A percentile compares a stretch with the other conserved stretches of the same genome.
Evolutionary conservation across 1,140 invertebrate genomes (phyloP).

Genomic region (Temnothorax curvispinosus): DNA sequence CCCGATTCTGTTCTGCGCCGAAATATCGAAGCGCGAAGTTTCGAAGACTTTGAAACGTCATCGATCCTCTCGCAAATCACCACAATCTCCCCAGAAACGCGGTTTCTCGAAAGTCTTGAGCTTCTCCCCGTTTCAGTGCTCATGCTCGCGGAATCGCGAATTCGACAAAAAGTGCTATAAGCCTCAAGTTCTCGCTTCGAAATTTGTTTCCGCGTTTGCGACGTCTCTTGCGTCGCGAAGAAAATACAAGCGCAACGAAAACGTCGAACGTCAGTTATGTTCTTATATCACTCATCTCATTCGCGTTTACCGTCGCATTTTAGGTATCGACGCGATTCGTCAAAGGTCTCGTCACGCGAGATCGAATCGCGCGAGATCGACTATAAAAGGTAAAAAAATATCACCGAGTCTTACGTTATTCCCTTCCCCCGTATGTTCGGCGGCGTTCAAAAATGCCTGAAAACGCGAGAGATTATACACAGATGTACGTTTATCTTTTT

Average conservation of each 20-base stretch:
- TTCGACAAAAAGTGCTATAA: slow-evolving; percentile 28
- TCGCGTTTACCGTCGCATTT: slow-evolving; percentile 7
- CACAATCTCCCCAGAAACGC: not conserved
- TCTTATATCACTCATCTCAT: not conserved
- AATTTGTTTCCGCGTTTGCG: not conserved
- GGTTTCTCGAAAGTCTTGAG: not conserved
- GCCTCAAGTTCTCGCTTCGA: slow-evolving; percentile 9
- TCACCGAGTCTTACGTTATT: slow-evolving; percentile 46
- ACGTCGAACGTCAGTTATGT: not conserved
- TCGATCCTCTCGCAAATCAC: not conserved
- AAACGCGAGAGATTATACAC: slow-evolving; percentile 37
- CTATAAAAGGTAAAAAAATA: slow-evolving; percentile 61
- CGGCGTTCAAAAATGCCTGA: slow-evolving; percentile 42
- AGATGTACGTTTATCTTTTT: not conserved
- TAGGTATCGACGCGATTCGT: slow-evolving; percentile 17
- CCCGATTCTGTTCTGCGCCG: not conserved
- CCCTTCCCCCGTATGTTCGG: slow-evolving; percentile 17
- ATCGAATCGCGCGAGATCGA: slow-evolving; percentile 38
- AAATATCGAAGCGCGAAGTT: slow-evolving; percentile 3
- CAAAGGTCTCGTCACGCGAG: slow-evolving; percentile 6
- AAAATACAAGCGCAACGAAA: slow-evolving; percentile 18
- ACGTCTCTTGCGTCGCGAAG: not conserved
- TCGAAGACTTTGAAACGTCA: not conserved
- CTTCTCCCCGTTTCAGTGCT: not conserved
- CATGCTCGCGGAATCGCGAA: not conserved